phyloP scores from a whole-genome alignment of 2,113 vertebrate species.

The Xenopus borealis region DNA sequence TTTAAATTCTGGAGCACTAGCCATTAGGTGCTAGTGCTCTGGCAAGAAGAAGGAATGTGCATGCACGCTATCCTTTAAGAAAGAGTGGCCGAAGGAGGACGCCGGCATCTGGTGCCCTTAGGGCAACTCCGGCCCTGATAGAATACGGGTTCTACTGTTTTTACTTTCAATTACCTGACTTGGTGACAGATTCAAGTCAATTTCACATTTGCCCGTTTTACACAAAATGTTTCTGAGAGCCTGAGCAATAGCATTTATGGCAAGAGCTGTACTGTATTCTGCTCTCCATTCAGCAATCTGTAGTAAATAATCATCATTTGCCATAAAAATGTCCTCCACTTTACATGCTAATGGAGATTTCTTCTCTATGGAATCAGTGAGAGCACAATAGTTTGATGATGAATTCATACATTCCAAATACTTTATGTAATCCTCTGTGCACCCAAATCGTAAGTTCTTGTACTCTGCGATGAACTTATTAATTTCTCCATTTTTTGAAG shows the following conservation, averaged over 20 bases:
- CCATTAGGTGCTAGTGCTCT: too few relatives aligned
- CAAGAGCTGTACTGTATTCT: constrained; percentile 46
- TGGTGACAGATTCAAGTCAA: constrained; percentile 56
- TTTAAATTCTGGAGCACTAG: too few relatives aligned
- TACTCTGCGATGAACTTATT: constrained; percentile 63
- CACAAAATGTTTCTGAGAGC: constrained; percentile 55
- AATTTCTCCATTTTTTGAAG: constrained; percentile 43
- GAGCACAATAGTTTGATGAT: constrained; percentile 39
- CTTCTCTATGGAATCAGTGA: neutral
- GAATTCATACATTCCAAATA: constrained; percentile 45
- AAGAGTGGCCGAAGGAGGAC: too few relatives aligned
- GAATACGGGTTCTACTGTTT: too few relatives aligned
- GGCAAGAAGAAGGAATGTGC: too few relatives aligned
- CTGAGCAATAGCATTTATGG: constrained; percentile 55
- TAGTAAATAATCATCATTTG: constrained; percentile 54
- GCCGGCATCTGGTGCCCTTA: too few relatives aligned
- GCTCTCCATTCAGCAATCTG: constrained; percentile 28
- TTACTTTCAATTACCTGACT: constrained; percentile 54
- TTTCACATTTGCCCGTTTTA: constrained; percentile 57
- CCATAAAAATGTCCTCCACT: constrained; percentile 36
- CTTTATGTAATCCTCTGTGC: constrained; percentile 46
- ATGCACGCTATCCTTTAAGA: too few relatives aligned
- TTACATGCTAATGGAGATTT: constrained; percentile 48
- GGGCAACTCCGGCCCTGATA: too few relatives aligned
- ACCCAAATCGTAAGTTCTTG: constrained; percentile 56